Conservation (phyloP, 2,888 invertebrate species). For the Spicauda simplicius region DNA sequence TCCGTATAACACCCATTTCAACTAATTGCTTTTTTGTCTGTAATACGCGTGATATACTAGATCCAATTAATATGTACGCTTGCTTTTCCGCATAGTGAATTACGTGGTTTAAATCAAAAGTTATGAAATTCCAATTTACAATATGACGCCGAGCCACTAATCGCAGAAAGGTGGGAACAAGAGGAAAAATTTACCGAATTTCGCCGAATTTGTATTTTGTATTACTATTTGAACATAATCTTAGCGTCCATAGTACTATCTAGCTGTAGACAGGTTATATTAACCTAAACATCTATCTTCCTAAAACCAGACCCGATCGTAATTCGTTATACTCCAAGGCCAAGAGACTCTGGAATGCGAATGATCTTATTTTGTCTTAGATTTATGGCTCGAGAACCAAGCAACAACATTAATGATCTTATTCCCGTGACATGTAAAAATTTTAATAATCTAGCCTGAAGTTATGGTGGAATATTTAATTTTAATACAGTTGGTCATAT, state of each 20-base stretch:
- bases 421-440: constrained; percentile 17
- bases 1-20: constrained; percentile 29
- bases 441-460: neutral
- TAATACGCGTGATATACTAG: constrained; percentile 15
- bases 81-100: constrained; percentile 43
- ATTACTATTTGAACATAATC: no score
- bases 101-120: constrained; percentile 43
- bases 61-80: constrained; percentile 37
- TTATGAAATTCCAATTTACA: constrained; percentile 44
- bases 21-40: constrained; percentile 20
- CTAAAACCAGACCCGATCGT: constrained; percentile 3
- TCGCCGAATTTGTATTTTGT: no score
- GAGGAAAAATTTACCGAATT: neutral
- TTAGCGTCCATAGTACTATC: no score
- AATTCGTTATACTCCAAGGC: constrained; percentile 4
- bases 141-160: neutral
- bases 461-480: neutral
- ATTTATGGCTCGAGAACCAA: constrained; percentile 45
- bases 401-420: constrained; percentile 14
- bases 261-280: no score
- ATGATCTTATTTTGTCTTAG: constrained; percentile 52
- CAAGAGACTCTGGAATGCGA: constrained; percentile 47
- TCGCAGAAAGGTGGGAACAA: constrained; percentile 10
- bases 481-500: no score
- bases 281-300: neutral